Conservation (phyloP, 2,888 invertebrate genomes). For the Invenusta paracnida region DNA sequence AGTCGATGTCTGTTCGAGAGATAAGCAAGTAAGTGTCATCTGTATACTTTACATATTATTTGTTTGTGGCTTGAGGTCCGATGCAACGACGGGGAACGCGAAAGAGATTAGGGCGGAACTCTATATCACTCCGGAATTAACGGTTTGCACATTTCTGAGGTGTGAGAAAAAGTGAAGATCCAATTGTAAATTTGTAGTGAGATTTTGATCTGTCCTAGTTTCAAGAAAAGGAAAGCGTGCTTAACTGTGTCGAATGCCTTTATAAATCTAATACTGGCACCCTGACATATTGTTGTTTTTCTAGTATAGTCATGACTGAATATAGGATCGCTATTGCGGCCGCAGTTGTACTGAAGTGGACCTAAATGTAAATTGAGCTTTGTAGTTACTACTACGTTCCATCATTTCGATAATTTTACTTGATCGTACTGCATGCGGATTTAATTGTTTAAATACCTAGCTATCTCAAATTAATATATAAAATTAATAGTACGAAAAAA, state of each 20-base stretch:
- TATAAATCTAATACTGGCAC: background rate
- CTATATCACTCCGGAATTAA: background rate
- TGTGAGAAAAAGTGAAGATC: background rate
- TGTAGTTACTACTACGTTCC: background rate
- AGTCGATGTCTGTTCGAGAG: background rate
- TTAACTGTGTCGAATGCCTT: background rate
- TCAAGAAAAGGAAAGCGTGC: background rate
- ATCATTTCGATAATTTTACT: too few species aligned
- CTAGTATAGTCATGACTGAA: background rate
- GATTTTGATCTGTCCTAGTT: background rate
- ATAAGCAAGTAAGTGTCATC: background rate
- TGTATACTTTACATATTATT: background rate
- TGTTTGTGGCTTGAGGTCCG: background rate
- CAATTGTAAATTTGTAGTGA: slow-evolving; percentile 3
- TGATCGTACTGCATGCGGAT: too few species aligned
- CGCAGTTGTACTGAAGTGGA: background rate
- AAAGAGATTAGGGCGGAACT: background rate
- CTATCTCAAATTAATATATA: too few species aligned
- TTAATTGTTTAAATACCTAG: too few species aligned
- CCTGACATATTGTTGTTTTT: background rate
- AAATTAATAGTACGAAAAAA: too few species aligned
- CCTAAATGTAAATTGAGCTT: background rate
- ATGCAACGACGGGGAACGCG: background rate
- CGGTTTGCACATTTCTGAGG: background rate
- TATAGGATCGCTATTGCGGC: background rate